Base-by-base conservation (phyloP, 2,888 invertebrate genomes). In the Venusia cambrica region DNA sequence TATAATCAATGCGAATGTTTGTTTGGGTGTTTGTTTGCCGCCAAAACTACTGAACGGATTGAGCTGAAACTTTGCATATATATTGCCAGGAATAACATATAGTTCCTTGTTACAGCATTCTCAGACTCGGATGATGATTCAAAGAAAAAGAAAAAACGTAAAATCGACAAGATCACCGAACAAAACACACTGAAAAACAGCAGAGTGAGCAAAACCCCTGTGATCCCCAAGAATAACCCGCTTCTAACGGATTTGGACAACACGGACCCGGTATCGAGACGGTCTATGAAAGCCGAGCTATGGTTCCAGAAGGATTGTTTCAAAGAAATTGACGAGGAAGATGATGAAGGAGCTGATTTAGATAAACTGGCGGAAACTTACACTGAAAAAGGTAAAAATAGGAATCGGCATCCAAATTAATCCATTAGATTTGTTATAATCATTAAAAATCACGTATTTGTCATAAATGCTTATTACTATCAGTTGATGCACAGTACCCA, bases 281-380 rank as follows among this genome's bases (percentile, higher is more conserved):
- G 92, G 7, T 88, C 92, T 6, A 91, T 92, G 54, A 94, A 95
- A 67, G 96, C 96, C 0, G 91, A 95, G 54, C 77, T 95, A 14
- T 97, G 97, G 96, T 95, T 95, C 73, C 92, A 96, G 61, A 93
- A 95, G 62, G 95, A 95, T 45, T 90, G 90, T 50, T 94, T 97
- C 49, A 93, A 94, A 66, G 91, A 94, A 57, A 75, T 97, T 9
- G 91, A 94, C 48, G 90, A 92, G 40, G 96, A 95, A 36, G 93
- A 92, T 22, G 97, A 96, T 63, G 97, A 96, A 72, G 96, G 96
- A 52, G 88, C 95, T 3, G 97, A 97, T 78, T 88, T 97, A 46
- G 94, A 97, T 62, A 92, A 92, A 64, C 88, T 97, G 78, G 90
- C 92, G 1, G 90, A 91, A 52, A 89, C 90, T 17, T 93, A 90